Evolutionary conservation across 2,113 vertebrate species (phyloP), one percentile per base, ranked within the genome.

Genomic region (Melanostigma gelatinosum): DNA sequence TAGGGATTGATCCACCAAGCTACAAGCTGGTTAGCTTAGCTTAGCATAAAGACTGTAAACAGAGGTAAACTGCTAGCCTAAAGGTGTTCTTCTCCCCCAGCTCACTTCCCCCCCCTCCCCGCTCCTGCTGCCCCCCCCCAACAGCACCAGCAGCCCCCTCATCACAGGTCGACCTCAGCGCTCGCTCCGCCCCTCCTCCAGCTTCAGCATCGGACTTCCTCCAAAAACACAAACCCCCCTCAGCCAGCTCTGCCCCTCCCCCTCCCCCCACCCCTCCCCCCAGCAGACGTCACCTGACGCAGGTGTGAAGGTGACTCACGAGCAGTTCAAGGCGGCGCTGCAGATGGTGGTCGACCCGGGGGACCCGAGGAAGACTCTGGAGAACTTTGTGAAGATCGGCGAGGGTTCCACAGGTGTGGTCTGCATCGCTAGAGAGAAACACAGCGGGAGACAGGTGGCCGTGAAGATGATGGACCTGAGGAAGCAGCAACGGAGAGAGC

Each of bases 381-480:
- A 97, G 89, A 96, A 96, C 89, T 98, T 98, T 0, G 91, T 96
- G n/a, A 97, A 98, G 91, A 98, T 98, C 0, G 97, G 97, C 0
- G 97, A 99, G 68, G 97, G 97, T 20, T 99, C 97, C 32, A 99
- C 97, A 0, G 97, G 97, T 0, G 96, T 98, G 0, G 97, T 99
- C 36, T 98, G 97, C 81, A 95, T 97, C 0, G 97, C 97, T 46
- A 93, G 94, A 0, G 97, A 98, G 85, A 96, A 94, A 76, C 94
- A 96, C 77, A 97, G 95, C 0, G 97, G 97, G 29, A 93, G 96
- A 1, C 97, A 96, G 86, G 97, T 98, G 77, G 97, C 97, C 0
- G 97, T 99, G 84, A 98, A 99, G 90, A 98, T 97, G 97, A 99
- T 98, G 97, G 97, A 98, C 75, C 91, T 99, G 83, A 93, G 96